Evolutionary conservation across 2,797 vertebrate genomes (phyloP), one percentile per base, ranked within the genome.

Genomic region (Megaceryle alcyon): DNA sequence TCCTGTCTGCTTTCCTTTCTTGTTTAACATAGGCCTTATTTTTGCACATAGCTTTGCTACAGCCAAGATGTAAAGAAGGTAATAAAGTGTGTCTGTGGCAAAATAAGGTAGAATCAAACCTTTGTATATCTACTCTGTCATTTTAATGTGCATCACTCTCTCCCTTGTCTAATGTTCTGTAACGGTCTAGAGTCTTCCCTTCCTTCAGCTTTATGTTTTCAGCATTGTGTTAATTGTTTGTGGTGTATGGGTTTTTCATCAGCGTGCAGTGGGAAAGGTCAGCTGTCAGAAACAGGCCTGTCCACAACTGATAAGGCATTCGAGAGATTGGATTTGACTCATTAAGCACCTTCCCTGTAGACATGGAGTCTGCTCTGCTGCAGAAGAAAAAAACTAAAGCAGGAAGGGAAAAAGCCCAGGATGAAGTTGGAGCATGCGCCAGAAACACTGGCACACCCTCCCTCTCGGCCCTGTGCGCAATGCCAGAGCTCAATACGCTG

Each of bases 231-330:
- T 97, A 96, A 97, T 97, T 97, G 92, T 97, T 97, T 95, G 59
- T 86, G 63, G 75, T 95, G 71, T 61, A 65, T 71, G 94, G 92
- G 72, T 89, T 96, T 96, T 93, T 88, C 77, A 75, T 66, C 61
- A 1, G 70, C 2, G 0, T 59, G 94, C 46, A 33, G 87, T 92
- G 72, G 91, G 95, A 98, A 98, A 98, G 97, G 97, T 97, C 97
- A 98, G 94, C 94, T 97, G 94, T 96, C 96, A 94, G 92, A 88
- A 96, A 95, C 93, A 83, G 71, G 86, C 77, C 96, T 98, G 97
- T 91, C 85, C 69, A 21, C 59, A 48, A 56, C 96, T 94, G 98
- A 98, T 97, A 97, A 98, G 95, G 86, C 92, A 49, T 97, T 95
- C 1, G 10, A 93, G 91, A 98, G 95, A 96, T 71, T 95, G 97